Evolutionary conservation across 1,140 invertebrate species (phyloP), one percentile per base, ranked within the genome.

Genomic region (Carposina sasakii): DNA sequence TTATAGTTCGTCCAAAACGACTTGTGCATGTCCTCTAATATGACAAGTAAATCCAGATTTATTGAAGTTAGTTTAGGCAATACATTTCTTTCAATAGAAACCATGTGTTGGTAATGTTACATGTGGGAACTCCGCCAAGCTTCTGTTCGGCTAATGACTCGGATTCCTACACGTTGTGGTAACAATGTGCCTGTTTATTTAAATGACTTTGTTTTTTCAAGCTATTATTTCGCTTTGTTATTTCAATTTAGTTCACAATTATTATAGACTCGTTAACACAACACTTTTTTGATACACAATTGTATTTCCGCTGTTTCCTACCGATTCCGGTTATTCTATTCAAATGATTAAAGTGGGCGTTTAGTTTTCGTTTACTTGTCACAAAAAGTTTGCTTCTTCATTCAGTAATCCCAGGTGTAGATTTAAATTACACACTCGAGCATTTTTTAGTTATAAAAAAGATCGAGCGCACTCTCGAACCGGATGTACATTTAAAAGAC

Each of bases 61-160:
- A 81, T 79, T 79, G 74, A 81, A 79, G 69, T 52, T 77, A 71
- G 57, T n/a, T n/a, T n/a, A n/a, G n/a, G n/a, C n/a, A n/a, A n/a
- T n/a, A n/a, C 55, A 72, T 63, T 66, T 71, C 66, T 81, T 76
- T 76, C 68, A 72, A 75, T 75, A 61, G 64, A 62, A 69, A 56
- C 71, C 76, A 81, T 76, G 79, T 84, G 24, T 28, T 28, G 75
- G 76, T 76, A 60, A 67, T 67, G 68, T n/a, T n/a, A n/a, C 77
- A 78, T 84, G 77, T 81, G 79, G 77, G 79, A 83, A 81, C 72
- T 67, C 71, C 76, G 76, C 79, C 79, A 81, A 81, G 71, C 75
- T 54, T 63, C 65, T 75, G 70, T 70, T 60, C 71, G 60, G 71
- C 67, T 76, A 75, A 83, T 72, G 71, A 78, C 54, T 73, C 71